A percentile compares a stretch with the other conserved stretches of the same genome.
Evolutionary conservation across 2,113 vertebrate genomes (phyloP).

Genomic region (Perccottus glenii): DNA sequence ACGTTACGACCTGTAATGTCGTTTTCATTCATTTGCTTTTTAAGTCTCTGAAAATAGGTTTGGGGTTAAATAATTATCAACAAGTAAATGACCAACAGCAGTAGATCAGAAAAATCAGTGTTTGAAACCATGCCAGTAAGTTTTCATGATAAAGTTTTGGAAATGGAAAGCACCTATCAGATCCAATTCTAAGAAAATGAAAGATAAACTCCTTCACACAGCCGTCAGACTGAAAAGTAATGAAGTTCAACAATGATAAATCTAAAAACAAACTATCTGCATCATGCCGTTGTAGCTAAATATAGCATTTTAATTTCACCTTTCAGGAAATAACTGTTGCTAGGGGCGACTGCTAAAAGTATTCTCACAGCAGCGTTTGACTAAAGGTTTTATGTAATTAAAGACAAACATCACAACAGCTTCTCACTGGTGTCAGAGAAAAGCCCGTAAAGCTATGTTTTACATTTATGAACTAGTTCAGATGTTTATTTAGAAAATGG

Average conservation of each 20-base stretch:
- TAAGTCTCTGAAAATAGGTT: too few species aligned
- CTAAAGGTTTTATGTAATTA: conserved; percentile 20
- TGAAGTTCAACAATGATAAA: conserved; percentile 36
- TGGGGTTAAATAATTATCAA: too few species aligned
- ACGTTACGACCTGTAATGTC: too few species aligned
- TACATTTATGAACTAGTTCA: too few species aligned
- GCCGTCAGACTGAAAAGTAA: conserved; percentile 16
- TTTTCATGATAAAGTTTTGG: neutral
- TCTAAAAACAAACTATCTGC: conserved; percentile 41
- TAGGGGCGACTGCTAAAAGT: conserved; percentile 5
- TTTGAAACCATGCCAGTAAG: neutral
- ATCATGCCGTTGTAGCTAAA: conserved; percentile 11
- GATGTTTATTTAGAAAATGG: too few species aligned
- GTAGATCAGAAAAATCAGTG: too few species aligned
- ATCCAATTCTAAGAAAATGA: conserved; percentile 39
- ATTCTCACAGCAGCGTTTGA: conserved; percentile 15
- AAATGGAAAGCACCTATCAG: conserved; percentile 13
- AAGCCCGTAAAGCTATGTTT: too few species aligned
- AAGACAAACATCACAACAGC: neutral
- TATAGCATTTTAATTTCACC: neutral
- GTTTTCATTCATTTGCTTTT: too few species aligned
- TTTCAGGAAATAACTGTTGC: neutral
- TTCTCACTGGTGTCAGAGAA: neutral
- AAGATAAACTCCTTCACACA: conserved; percentile 38
- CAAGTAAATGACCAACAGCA: too few species aligned